Conservation (phyloP, 2,888 invertebrate genomes). For the Nudaria mundana region DNA sequence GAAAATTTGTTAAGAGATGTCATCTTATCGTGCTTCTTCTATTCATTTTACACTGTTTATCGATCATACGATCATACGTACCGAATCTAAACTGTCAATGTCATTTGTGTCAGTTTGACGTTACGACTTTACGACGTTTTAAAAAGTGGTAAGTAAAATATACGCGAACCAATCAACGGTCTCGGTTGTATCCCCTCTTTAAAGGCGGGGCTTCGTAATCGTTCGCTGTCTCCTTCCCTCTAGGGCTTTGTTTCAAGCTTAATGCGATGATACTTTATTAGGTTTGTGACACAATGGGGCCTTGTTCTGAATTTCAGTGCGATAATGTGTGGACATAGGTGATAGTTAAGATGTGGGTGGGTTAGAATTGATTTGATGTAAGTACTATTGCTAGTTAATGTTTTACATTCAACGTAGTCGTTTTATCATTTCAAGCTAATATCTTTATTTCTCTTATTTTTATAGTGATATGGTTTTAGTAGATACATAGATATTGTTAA, state of each 20-base stretch:
- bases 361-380: conserved; percentile 22
- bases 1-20: no score
- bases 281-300: conserved; percentile 40
- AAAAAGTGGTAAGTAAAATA: conserved; percentile 79
- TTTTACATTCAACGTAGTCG: no score
- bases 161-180: conserved; percentile 64
- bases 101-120: conserved; percentile 55
- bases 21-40: no score
- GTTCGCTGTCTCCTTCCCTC: conserved; percentile 63
- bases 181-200: conserved; percentile 61
- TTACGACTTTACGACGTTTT: conserved; percentile 45
- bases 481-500: no score
- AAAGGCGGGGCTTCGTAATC: conserved; percentile 65
- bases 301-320: conserved; percentile 24
- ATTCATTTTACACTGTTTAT: no score
- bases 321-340: conserved; percentile 13
- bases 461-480: no score
- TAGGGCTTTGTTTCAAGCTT: conserved; percentile 56
- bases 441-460: no score
- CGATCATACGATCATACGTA: no score
- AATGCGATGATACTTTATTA: conserved; percentile 43
- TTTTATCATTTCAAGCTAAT: no score
- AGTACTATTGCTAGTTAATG: no score
- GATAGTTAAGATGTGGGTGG: conserved; percentile 22
- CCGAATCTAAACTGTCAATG: conserved; percentile 65